A percentile compares a stretch with the other conserved stretches of the same genome.
phyloP scores from a whole-genome alignment of 2,888 invertebrate genomes.

The Anthophora plumipes region DNA sequence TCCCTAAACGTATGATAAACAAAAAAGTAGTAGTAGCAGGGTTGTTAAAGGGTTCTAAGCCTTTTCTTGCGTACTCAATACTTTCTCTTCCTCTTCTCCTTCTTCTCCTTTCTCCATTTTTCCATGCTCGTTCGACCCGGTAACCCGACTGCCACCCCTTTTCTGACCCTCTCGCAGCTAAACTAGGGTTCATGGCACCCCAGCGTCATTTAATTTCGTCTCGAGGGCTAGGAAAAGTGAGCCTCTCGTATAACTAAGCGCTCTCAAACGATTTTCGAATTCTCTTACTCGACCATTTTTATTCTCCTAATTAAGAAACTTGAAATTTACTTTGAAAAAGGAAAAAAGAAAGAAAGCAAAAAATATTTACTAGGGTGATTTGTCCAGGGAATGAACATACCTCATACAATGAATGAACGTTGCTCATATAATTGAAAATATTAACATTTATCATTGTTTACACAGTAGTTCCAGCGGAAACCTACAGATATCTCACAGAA shows the following conservation, averaged over 20 bases:
- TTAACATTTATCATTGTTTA: too few relatives aligned
- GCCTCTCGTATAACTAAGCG: conserved; percentile 28
- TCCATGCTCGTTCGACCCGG: conserved; percentile 47
- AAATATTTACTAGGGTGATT: background rate
- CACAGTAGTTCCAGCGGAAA: too few relatives aligned
- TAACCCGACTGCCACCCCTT: conserved; percentile 55
- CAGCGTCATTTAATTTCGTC: conserved; percentile 66
- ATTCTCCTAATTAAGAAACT: conserved; percentile 34
- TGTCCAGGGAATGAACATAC: too few relatives aligned
- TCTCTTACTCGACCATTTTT: conserved; percentile 20
- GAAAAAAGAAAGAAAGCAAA: too few relatives aligned
- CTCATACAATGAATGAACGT: too few relatives aligned
- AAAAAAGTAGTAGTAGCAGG: conserved; percentile 45
- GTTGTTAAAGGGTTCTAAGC: conserved; percentile 35
- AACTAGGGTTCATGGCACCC: conserved; percentile 61
- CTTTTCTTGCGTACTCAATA: conserved; percentile 54
- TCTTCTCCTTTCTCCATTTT: conserved; percentile 34
- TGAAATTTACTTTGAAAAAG: background rate
- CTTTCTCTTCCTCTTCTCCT: conserved; percentile 40
- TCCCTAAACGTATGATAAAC: conserved; percentile 44
- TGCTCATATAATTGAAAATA: too few relatives aligned
- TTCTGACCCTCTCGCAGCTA: conserved; percentile 48
- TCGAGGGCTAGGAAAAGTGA: conserved; percentile 40
- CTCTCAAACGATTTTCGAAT: conserved; percentile 52
- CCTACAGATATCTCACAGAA: too few relatives aligned